Evolutionary conservation across 2,888 invertebrate species (phyloP).

Genomic region (Tortricodes alternella): DNA sequence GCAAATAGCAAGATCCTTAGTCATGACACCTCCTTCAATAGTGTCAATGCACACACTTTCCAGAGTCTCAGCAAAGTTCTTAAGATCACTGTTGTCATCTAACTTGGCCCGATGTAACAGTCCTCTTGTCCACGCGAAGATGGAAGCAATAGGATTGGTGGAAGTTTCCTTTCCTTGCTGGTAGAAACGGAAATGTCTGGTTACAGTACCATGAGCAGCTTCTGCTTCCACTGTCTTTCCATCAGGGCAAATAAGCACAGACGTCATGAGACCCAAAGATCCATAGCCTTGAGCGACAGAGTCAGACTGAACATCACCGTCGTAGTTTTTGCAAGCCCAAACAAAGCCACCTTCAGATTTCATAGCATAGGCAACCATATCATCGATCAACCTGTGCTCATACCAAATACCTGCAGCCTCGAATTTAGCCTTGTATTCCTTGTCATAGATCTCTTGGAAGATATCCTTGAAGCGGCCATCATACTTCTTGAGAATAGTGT

Average conservation of each 20-base stretch:
- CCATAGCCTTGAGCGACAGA: slow-evolving; percentile 98
- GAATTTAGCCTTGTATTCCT: slow-evolving; percentile 91
- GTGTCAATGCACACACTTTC: slow-evolving; percentile 97
- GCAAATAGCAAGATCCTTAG: slow-evolving; percentile 99
- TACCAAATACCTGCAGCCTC: slow-evolving; percentile 97
- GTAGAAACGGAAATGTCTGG: slow-evolving; percentile 94
- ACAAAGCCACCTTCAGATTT: slow-evolving; percentile 99
- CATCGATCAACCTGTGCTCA: slow-evolving; percentile 98
- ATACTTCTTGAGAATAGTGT: slow-evolving; percentile 97
- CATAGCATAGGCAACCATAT: slow-evolving; percentile 99
- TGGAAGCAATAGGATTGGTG: slow-evolving; percentile 99
- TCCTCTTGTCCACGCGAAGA: slow-evolving; percentile 99
- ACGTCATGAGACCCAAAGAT: slow-evolving; percentile 98
- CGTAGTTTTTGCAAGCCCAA: slow-evolving; percentile 99
- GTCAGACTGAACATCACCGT: slow-evolving; percentile 99
- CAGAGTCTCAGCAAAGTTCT: slow-evolving; percentile 91
- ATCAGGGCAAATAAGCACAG: slow-evolving; percentile 97
- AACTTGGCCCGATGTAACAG: slow-evolving; percentile 96
- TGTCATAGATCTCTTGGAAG: slow-evolving; percentile 96
- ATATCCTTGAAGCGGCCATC: slow-evolving; percentile 99
- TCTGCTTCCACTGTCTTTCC: slow-evolving; percentile 99
- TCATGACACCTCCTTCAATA: slow-evolving; percentile 97
- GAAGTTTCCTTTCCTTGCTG: slow-evolving; percentile 98
- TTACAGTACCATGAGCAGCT: slow-evolving; percentile 99
- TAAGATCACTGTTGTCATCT: slow-evolving; percentile 90